A percentile compares a stretch with the other conserved stretches of the same genome.
These are phyloP conservation scores for Acropternis orthonyx DNA, from an alignment of 2,797 vertebrate species.

Conservation along the genomic window DNA sequence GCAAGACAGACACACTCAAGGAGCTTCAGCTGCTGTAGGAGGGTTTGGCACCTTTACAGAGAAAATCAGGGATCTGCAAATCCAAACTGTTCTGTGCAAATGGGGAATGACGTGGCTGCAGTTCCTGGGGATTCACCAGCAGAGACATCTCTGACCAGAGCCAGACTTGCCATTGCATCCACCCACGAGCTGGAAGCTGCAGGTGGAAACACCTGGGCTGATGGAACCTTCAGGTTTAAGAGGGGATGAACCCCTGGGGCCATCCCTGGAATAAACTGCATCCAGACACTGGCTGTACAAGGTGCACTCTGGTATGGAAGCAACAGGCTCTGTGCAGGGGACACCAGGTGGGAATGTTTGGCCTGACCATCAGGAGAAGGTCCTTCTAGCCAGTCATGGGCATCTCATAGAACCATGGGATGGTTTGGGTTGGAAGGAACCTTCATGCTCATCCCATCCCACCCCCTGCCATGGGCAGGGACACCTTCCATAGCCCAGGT, in stretches of 20 bases:
- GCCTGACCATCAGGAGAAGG: neutral
- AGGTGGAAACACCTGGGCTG: neutral
- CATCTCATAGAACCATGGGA: neutral
- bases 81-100: neutral
- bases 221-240: neutral
- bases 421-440: neutral
- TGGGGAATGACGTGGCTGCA: neutral
- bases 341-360: neutral
- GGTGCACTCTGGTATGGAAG: neutral
- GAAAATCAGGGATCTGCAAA: neutral
- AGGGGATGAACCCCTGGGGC: neutral
- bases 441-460: accelerated
- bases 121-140: neutral
- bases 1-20: neutral
- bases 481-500: neutral
- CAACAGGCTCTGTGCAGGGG: accelerated
- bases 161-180: neutral
- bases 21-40: neutral
- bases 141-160: neutral
- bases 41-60: neutral
- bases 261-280: neutral
- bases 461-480: neutral
- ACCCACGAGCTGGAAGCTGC: accelerated
- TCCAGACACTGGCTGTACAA: neutral
- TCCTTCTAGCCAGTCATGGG: too few species aligned